These are phyloP conservation scores for Cephus runcator DNA, from an alignment of 2,888 invertebrate genomes.

Conservation along the genomic window DNA sequence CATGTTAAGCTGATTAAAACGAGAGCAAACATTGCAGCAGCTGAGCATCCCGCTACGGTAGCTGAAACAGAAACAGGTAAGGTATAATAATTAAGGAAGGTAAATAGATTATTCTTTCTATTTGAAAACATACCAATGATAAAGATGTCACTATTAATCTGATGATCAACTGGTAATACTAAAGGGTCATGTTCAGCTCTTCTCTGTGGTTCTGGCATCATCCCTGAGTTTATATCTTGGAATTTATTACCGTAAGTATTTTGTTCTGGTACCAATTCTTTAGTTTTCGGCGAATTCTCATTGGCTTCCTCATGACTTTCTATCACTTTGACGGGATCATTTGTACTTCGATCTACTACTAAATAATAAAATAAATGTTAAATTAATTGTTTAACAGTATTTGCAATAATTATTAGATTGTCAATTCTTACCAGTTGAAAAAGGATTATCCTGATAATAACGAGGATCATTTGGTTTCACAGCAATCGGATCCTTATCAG, in stretches of 20 bases:
- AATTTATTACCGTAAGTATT: conserved; percentile 3
- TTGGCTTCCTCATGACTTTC: neutral
- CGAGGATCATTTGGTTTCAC: conserved; percentile 63
- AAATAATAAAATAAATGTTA: neutral
- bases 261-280: neutral
- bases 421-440: conserved; percentile 3
- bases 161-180: conserved; percentile 44
- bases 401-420: neutral
- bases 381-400: neutral
- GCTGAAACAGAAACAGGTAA: conserved; percentile 59
- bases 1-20: conserved; percentile 72
- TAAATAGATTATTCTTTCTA: neutral
- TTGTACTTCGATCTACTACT: neutral
- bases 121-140: conserved; percentile 56
- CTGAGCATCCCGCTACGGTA: conserved; percentile 71
- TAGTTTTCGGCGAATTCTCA: neutral
- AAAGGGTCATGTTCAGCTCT: conserved; percentile 45
- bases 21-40: conserved; percentile 69
- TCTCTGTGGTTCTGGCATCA: conserved; percentile 42
- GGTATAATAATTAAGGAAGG: neutral
- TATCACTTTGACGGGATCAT: neutral
- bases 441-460: conserved; percentile 50
- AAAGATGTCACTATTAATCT: conserved; percentile 58
- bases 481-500: conserved; percentile 53
- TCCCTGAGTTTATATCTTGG: conserved; percentile 7